Evolutionary conservation across 1,140 invertebrate genomes (phyloP), one percentile per base, ranked within the genome.

Genomic region (Lucilia sericata): DNA sequence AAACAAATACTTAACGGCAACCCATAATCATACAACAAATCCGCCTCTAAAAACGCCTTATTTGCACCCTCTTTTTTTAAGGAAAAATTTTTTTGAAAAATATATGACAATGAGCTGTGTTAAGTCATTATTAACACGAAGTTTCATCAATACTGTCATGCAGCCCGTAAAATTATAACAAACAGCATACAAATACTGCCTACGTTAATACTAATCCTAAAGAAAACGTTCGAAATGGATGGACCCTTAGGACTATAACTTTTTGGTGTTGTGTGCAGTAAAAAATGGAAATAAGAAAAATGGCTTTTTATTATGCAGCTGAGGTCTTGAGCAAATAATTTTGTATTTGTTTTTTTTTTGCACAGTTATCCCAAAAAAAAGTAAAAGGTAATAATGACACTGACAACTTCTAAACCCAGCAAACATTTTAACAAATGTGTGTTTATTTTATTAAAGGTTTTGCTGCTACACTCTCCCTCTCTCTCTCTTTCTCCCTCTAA

Each of bases 101-200:
- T 60, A 14, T n/a, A n/a, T 60, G 55, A 60, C 55, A 60, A 60
- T 60, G 55, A 60, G 55, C 55, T 60, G 55, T 60, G 55, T 60
- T 60, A 60, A 60, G 55, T 60, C 55, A n/a, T 17, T 17, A 60
- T n/a, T n/a, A 60, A 60, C 14, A 60, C 55, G 5, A 60, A 60
- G n/a, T 60, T 60, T 60, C 55, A 60, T 60, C 55, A 60, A 60
- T 60, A 60, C 14, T 42, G 7, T 10, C 5, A 42, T 17, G 51
- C 51, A 60, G 17, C 13, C 49, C 9, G 49, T 51, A 51, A 14
- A 55, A 55, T 10, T 14, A 55, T 14, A 60, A n/a, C 14, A 60
- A 60, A n/a, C 14, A n/a, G n/a, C 13, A 60, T 14, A 60, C 13
- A 60, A 60, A 60, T 60, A 60, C n/a, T n/a, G 55, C 55, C 55